Base-by-base conservation (phyloP, 2,797 vertebrate genomes). In the Arnoldichthys spilopterus region DNA sequence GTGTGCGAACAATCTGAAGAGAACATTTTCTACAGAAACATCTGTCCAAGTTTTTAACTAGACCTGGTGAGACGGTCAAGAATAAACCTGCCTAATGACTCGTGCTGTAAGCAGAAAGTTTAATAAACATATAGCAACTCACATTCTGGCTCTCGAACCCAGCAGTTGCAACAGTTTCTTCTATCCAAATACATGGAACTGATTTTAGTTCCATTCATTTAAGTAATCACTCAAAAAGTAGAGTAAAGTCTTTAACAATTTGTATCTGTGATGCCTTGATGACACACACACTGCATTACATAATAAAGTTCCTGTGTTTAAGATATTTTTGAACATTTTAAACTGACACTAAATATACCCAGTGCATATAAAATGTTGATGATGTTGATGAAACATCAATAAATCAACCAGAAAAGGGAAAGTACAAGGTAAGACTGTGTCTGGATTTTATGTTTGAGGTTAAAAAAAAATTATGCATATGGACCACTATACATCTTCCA, bases 1-100 rank as follows among this genome's bases (percentile, higher is more conserved):
- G 5, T 64, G 58, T 32, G 37, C n/a, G 51, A 64, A 59, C 26
- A 16, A 30, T 59, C 24, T 28, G 12, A 66, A 76, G 30, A 67
- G 53, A 45, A 78, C 24, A 47, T 16, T 72, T 58, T 40, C 76
- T 62, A 67, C 49, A 54, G 77, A 79, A 82, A 61, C 67, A 73
- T 54, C 40, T 53, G 49, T 79, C 76, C 51, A 72, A 47, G 63
- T 28, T 71, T 34, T 30, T 28, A 59, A 58, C 49, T 45, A 66
- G 37, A 63, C 67, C 20, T 56, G 37, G 30, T 69, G 45, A 16
- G n/a, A 45, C n/a, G 5, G 26, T 37, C 72, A 53, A 74, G 78
- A 68, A 43, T 26, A 63, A 64, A 47, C 78, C 34, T 69, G 64
- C 66, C 54, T 74, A 54, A 59, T 15, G 3, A 45, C 7, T 15